phyloP scores from a whole-genome alignment of 2,797 vertebrate genomes.

The Simalia tracyae region DNA sequence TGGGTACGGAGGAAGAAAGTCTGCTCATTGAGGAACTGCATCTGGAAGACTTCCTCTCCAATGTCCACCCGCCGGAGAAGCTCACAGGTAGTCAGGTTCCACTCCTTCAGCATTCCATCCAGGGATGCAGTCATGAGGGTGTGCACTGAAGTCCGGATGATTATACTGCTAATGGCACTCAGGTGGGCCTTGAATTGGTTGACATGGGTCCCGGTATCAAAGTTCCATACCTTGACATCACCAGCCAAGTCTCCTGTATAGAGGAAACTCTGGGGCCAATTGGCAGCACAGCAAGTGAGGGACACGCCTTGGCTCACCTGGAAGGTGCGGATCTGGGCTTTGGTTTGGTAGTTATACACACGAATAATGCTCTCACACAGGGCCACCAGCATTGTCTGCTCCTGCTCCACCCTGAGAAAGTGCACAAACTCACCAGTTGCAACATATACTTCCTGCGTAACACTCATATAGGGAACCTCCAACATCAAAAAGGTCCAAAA shows the following conservation, averaged over 20 bases:
- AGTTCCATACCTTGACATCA: slow-evolving; percentile 60
- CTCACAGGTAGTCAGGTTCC: slow-evolving; percentile 61
- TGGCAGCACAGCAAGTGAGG: slow-evolving; percentile 57
- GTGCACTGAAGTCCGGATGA: slow-evolving; percentile 39
- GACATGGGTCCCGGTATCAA: slow-evolving; percentile 19
- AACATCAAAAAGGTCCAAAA: slow-evolving; percentile 58
- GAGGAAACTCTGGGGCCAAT: slow-evolving; percentile 43
- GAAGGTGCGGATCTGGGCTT: slow-evolving; percentile 36
- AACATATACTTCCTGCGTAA: slow-evolving; percentile 35
- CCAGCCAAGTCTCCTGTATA: slow-evolving; percentile 64
- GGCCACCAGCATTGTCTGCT: slow-evolving; percentile 45
- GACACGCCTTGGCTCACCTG: slow-evolving; percentile 31
- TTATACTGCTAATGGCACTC: slow-evolving; percentile 46
- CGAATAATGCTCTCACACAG: slow-evolving; percentile 62
- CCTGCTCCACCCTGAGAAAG: slow-evolving; percentile 52
- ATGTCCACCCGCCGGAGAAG: slow-evolving; percentile 60
- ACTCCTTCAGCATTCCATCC: slow-evolving; percentile 67
- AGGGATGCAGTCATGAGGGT: slow-evolving; percentile 64
- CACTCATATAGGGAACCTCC: slow-evolving; percentile 36
- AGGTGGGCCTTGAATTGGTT: slow-evolving; percentile 61
- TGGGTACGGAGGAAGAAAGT: slow-evolving; percentile 63
- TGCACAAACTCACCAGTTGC: slow-evolving; percentile 54
- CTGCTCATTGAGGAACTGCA: slow-evolving; percentile 50
- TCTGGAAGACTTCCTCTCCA: slow-evolving; percentile 27
- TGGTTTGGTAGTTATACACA: slow-evolving; percentile 34